Evolutionary conservation across 2,888 invertebrate species (phyloP).

Genomic region (Adela reaumurella): DNA sequence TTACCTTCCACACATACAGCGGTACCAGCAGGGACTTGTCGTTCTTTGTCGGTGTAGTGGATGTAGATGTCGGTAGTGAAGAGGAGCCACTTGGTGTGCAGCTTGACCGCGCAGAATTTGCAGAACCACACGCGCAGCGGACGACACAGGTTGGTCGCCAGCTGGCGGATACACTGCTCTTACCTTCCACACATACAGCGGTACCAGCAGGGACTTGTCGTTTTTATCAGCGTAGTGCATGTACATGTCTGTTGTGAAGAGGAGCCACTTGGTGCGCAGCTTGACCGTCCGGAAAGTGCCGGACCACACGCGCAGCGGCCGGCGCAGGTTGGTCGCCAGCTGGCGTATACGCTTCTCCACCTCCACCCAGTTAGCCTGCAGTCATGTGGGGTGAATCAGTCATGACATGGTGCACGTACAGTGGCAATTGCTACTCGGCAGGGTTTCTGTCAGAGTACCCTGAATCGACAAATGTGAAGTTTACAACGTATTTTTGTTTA

Average conservation of each 20-base stretch:
- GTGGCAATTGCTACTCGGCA: no score
- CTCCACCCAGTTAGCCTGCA: constrained; percentile 13
- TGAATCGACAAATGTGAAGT: no score
- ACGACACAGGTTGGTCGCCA: constrained; percentile 9
- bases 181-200: constrained; percentile 14
- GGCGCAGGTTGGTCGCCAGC: constrained; percentile 9
- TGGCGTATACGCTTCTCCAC: constrained; percentile 11
- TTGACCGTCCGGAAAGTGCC: constrained; percentile 12
- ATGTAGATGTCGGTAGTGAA: constrained; percentile 12
- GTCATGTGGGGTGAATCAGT: no score
- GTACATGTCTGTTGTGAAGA: constrained; percentile 12
- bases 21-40: constrained; percentile 13
- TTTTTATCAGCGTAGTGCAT: constrained; percentile 10
- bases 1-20: constrained; percentile 13
- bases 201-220: constrained; percentile 12
- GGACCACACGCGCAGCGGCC: constrained; percentile 11
- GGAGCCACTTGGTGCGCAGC: constrained; percentile 11
- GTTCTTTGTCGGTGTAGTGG: constrained; percentile 9
- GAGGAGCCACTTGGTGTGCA: constrained; percentile 12
- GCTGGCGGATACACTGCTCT: constrained; percentile 9
- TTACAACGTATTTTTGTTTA: no score
- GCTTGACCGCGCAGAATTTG: constrained; percentile 10
- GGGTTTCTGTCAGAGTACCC: no score
- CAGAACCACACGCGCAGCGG: constrained; percentile 12
- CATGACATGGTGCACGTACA: no score